Evolutionary conservation across 2,797 vertebrate genomes (phyloP), one percentile per base, ranked within the genome.

Genomic region (Oophaga sylvatica): DNA sequence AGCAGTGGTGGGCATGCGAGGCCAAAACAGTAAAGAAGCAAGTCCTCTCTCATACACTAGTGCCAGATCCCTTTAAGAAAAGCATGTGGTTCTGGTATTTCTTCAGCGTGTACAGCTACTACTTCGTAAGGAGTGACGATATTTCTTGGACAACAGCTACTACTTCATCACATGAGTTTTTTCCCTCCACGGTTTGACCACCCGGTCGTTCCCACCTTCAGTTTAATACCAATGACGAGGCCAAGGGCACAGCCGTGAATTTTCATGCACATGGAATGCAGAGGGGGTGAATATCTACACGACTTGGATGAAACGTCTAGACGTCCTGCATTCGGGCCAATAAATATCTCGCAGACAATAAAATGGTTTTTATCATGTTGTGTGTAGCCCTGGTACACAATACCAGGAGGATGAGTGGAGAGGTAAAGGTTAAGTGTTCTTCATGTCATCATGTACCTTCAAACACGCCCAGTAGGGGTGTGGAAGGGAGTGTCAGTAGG

Each of bases 341-440:
- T 80, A 87, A 86, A 78, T 70, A 71, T 45, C 80, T 79, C 60
- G 59, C 88, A 89, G 83, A 83, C 84, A 73, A 87, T 89, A 79
- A 89, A 86, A 86, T 59, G 73, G 26, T 83, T 83, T 83, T 89
- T 86, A 80, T 79, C 81, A 56, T 80, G 81, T 89, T n/a, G n/a
- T n/a, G n/a, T n/a, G n/a, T n/a, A n/a, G n/a, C n/a, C n/a, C n/a
- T n/a, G n/a, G n/a, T n/a, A n/a, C n/a, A n/a, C n/a, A n/a, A n/a
- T n/a, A n/a, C n/a, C n/a, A n/a, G n/a, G n/a, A n/a, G n/a, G n/a
- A n/a, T n/a, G n/a, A n/a, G n/a, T n/a, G n/a, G n/a, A n/a, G n/a
- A n/a, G n/a, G n/a, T n/a, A n/a, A n/a, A n/a, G n/a, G n/a, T n/a
- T n/a, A n/a, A n/a, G n/a, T n/a, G n/a, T n/a, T n/a, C n/a, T n/a